Evolutionary conservation across 2,888 invertebrate genomes (phyloP).

Genomic region (Microplitis manilae): DNA sequence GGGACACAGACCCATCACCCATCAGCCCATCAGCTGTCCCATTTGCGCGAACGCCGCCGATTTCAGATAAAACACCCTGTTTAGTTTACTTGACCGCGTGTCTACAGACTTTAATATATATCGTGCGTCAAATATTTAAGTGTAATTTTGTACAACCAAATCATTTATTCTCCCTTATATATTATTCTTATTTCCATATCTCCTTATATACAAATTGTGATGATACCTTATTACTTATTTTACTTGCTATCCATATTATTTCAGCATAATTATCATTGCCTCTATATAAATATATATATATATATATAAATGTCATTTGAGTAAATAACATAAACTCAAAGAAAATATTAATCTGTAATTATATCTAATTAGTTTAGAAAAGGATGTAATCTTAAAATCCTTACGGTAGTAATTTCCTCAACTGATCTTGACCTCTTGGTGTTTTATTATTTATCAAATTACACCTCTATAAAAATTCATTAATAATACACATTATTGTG

Average conservation of each 20-base stretch:
- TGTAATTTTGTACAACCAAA: constrained; percentile 23
- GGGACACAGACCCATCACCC: constrained; percentile 60
- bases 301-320: background rate
- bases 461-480: background rate
- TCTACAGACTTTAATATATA: constrained; percentile 14
- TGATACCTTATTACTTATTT: too few species aligned
- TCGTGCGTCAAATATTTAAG: constrained; percentile 36
- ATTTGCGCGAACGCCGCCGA: constrained; percentile 58
- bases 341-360: too few species aligned
- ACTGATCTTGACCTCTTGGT: background rate
- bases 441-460: background rate
- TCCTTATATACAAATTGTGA: background rate
- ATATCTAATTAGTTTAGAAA: background rate
- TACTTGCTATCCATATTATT: too few species aligned
- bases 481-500: background rate
- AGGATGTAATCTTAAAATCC: background rate
- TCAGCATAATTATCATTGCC: too few species aligned
- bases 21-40: constrained; percentile 69
- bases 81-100: constrained; percentile 16
- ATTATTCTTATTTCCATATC: background rate
- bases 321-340: too few species aligned
- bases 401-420: background rate
- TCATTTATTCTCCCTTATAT: constrained; percentile 23
- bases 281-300: background rate
- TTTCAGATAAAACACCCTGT: constrained; percentile 31